Conservation (phyloP, 2,113 vertebrate species). For the Hystrix brachyura region DNA sequence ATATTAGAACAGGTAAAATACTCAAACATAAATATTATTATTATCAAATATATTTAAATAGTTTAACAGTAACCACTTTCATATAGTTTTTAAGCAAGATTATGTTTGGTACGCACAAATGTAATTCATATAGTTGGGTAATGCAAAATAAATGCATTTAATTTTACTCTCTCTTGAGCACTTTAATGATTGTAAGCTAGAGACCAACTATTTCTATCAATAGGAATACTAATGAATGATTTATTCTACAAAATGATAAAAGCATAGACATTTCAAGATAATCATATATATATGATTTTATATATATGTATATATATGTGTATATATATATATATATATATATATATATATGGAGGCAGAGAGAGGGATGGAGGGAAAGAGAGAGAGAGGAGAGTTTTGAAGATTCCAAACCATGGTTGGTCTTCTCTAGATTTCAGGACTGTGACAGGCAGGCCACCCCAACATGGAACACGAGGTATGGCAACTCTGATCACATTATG, state of each 20-base stretch:
- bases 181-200: neutral
- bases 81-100: neutral
- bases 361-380: too few species aligned
- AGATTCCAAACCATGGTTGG: neutral
- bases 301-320: too few species aligned
- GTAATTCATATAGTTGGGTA: neutral
- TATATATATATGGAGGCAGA: too few species aligned
- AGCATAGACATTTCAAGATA: neutral
- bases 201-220: neutral
- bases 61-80: neutral
- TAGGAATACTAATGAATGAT: neutral
- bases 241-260: neutral
- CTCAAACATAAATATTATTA: neutral
- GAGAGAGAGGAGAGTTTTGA: too few species aligned
- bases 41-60: neutral
- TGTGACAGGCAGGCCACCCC: neutral
- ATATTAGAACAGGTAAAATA: neutral
- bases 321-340: too few species aligned
- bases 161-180: neutral
- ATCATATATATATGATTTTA: neutral
- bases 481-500: accelerated
- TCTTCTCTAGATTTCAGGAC: neutral
- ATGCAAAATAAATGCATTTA: neutral
- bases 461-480: neutral
- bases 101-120: neutral